Conservation (phyloP, 2,888 invertebrate species). For the Idaea aversata region DNA sequence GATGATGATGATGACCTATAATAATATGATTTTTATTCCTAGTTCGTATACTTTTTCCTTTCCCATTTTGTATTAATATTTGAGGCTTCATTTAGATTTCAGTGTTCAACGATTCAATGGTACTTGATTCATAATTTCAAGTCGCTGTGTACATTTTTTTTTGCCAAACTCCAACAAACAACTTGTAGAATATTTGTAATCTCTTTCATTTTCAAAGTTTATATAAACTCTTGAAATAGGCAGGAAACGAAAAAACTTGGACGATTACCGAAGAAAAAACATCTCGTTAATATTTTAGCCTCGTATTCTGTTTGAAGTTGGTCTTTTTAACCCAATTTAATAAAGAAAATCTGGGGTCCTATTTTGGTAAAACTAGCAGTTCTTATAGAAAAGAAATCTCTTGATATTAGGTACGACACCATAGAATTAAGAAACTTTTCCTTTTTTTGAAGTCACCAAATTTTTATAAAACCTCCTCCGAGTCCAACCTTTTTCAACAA, state of each 20-base stretch:
- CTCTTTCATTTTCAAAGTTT: constrained; percentile 16
- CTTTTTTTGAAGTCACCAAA: too few species aligned
- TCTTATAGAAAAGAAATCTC: too few species aligned
- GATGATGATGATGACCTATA: too few species aligned
- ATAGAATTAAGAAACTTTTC: too few species aligned
- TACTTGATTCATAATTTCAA: neutral
- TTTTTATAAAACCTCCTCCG: too few species aligned
- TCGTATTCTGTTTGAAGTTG: constrained; percentile 27
- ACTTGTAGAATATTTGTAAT: constrained; percentile 18
- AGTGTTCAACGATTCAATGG: neutral
- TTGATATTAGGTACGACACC: too few species aligned
- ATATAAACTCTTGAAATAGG: constrained; percentile 17
- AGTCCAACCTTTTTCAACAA: too few species aligned
- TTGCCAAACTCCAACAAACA: neutral
- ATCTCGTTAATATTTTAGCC: constrained; percentile 39
- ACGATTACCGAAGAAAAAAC: constrained; percentile 22
- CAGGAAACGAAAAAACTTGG: constrained; percentile 22
- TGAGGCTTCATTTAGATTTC: neutral
- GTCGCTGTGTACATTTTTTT: neutral
- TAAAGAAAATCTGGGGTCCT: constrained; percentile 35
- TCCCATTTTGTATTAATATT: neutral
- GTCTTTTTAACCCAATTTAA: constrained; percentile 35
- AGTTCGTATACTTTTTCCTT: too few species aligned
- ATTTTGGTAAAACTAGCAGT: neutral
- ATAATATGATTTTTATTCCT: too few species aligned